phyloP scores from a whole-genome alignment of 2,797 vertebrate species.

The Numenius phaeopus region DNA sequence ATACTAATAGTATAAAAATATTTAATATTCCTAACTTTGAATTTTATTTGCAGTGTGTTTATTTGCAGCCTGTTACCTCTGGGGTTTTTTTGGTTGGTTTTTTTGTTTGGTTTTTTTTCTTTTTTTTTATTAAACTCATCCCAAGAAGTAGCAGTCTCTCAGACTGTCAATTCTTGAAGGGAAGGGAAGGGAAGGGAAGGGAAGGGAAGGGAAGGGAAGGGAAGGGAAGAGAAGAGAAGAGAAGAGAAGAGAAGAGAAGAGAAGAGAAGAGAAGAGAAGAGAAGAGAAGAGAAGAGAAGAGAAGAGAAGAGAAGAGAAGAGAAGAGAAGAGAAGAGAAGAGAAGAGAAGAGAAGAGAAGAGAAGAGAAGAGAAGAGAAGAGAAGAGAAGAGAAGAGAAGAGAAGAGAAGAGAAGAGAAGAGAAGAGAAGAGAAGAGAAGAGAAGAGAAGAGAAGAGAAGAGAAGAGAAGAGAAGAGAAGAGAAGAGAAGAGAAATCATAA shows the following conservation, averaged over 20 bases:
- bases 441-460: neutral
- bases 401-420: neutral
- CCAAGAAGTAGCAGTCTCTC: neutral
- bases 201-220: no score
- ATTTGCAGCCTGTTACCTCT: no score
- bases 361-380: neutral
- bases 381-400: neutral
- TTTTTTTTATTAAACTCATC: neutral
- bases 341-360: neutral
- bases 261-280: no score
- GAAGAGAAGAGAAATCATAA: neutral
- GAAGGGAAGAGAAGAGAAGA: no score
- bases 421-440: neutral
- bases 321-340: neutral
- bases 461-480: neutral
- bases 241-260: neutral
- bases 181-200: no score
- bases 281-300: no score
- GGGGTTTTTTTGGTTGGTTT: no score
- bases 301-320: no score
- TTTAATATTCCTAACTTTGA: neutral
- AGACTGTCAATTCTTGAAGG: neutral
- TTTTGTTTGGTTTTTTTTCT: neutral
- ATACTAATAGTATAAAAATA: neutral
- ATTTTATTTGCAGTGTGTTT: neutral